These are phyloP conservation scores for Rotaria sp. DNA, from an alignment of 2,888 invertebrate species.

Conservation along the genomic window DNA sequence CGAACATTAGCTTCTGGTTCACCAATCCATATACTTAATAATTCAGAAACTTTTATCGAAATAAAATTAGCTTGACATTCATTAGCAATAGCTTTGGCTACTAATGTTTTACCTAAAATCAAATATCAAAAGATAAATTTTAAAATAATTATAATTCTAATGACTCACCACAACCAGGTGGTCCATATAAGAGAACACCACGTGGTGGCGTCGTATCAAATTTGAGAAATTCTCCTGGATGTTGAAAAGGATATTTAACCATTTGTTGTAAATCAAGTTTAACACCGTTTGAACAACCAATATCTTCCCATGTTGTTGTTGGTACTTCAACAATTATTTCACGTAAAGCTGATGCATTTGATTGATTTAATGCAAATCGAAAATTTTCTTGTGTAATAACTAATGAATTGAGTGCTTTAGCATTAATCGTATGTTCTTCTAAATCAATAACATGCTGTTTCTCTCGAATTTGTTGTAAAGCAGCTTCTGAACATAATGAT, in stretches of 20 bases:
- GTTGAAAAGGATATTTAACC: slow-evolving; percentile 84
- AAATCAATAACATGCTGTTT: slow-evolving; percentile 85
- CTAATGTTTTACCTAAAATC: slow-evolving; percentile 53
- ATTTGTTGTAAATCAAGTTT: slow-evolving; percentile 63
- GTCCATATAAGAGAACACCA: slow-evolving; percentile 63
- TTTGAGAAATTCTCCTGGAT: slow-evolving; percentile 67
- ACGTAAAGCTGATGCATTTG: slow-evolving; percentile 91
- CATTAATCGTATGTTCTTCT: slow-evolving; percentile 80
- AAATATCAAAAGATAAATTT: too few relatives aligned
- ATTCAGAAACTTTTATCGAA: slow-evolving; percentile 88
- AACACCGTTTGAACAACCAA: slow-evolving; percentile 89
- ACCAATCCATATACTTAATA: slow-evolving; percentile 96
- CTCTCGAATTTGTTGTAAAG: slow-evolving; percentile 61
- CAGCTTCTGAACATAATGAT: slow-evolving; percentile 95
- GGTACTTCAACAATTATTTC: slow-evolving; percentile 72
- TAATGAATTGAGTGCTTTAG: slow-evolving; percentile 65
- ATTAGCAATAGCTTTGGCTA: slow-evolving; percentile 64
- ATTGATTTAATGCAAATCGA: slow-evolving; percentile 93
- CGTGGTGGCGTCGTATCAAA: slow-evolving; percentile 52
- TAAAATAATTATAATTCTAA: too few relatives aligned
- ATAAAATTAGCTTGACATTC: slow-evolving; percentile 77
- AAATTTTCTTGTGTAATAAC: slow-evolving; percentile 97
- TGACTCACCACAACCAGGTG: slow-evolving; percentile 69
- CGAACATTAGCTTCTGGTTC: slow-evolving; percentile 72
- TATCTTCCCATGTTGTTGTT: slow-evolving; percentile 75